Base-by-base conservation (phyloP, 2,888 invertebrate genomes). In the Drosophila picticornis region DNA sequence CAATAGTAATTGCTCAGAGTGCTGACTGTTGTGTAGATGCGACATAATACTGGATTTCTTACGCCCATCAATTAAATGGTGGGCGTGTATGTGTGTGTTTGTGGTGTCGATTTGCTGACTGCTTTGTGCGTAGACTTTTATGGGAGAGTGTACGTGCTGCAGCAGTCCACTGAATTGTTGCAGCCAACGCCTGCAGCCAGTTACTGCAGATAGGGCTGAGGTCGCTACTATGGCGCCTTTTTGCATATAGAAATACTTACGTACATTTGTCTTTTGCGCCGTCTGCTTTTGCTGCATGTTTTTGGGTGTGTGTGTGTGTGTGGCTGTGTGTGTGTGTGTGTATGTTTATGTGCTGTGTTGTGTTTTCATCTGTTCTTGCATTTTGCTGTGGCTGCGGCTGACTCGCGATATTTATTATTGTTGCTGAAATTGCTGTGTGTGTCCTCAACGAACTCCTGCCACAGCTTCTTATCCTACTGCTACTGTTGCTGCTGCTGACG, bases 361-460 rank as follows among this genome's bases (percentile, higher is more conserved):
- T 73, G 53, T 52, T 66, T 69, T 66, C 38, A 50, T 69, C 56
- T 66, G 75, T 62, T 36, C 16, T 57, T 75, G 70, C 74, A 61
- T 75, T 75, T 70, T 80, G 80, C 68, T 84, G 80, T 82, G 74
- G 81, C 81, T 86, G 85, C 81, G 88, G 88, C 88, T 88, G 84
- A 85, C 84, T 85, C 87, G 87, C 84, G 84, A 87, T 85, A 85
- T 85, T 88, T 86, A 82, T 88, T 86, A 85, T 88, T 86, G 86
- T 86, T 88, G 77, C 81, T 88, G 86, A 85, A 85, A 85, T 85
- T 88, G 88, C 86, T 83, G 56, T 38, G 38, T 88, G 84, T 81
- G 71, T 85, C 85, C 72, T 83, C 60, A 53, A 59, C 68, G 67
- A 60, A 55, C 46, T 55, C 55, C 60, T 60, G 50, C 34, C 58